Evolutionary conservation across 2,888 invertebrate species (phyloP).

Genomic region (Xestia ashworthii): DNA sequence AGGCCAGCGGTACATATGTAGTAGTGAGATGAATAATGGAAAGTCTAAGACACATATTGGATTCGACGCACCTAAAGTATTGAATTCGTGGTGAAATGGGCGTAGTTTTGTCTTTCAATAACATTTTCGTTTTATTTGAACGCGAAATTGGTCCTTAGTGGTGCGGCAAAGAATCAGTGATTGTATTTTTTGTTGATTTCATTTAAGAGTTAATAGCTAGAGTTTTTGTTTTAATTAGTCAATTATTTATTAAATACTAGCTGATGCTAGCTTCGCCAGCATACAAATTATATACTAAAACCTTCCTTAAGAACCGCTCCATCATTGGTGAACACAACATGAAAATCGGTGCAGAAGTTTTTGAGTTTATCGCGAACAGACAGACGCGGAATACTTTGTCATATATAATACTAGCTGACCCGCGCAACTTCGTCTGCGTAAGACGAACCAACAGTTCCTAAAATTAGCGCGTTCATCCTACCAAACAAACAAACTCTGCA

Average conservation of each 20-base stretch:
- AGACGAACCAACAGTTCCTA: too few species aligned
- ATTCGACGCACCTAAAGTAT: slow-evolving; percentile 73
- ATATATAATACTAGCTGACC: too few species aligned
- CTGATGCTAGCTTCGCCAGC: too few species aligned
- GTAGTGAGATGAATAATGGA: slow-evolving; percentile 82
- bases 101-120: slow-evolving; percentile 69
- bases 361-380: too few species aligned
- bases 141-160: slow-evolving; percentile 44
- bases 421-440: too few species aligned
- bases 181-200: slow-evolving; percentile 46
- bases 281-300: too few species aligned
- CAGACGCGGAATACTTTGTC: too few species aligned
- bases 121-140: slow-evolving; percentile 58
- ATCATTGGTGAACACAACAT: too few species aligned
- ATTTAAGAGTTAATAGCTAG: slow-evolving; percentile 8
- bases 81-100: slow-evolving; percentile 60
- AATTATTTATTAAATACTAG: not conserved
- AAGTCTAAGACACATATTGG: slow-evolving; percentile 76
- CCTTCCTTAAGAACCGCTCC: too few species aligned
- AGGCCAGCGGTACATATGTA: slow-evolving; percentile 70
- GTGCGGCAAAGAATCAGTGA: slow-evolving; percentile 27
- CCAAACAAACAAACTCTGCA: too few species aligned
- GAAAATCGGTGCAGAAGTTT: too few species aligned
- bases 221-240: slow-evolving; percentile 1
- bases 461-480: too few species aligned